These are phyloP conservation scores for Atractosteus spatula DNA, from an alignment of 2,113 vertebrate genomes.

Conservation along the genomic window DNA sequence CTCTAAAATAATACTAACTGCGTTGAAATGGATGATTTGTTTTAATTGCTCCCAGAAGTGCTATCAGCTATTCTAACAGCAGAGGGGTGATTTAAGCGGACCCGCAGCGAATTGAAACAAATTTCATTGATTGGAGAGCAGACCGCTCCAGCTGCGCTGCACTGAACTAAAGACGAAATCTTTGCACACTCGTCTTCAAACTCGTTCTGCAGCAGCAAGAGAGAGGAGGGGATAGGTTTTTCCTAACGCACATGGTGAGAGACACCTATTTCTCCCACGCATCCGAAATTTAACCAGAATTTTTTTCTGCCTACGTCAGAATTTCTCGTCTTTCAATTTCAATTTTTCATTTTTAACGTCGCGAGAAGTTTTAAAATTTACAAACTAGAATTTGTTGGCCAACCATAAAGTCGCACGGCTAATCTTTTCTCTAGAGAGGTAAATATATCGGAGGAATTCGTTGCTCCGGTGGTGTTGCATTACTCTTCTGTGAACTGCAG, in stretches of 20 bases:
- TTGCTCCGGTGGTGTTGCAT: not conserved
- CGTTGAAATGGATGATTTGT: too few species aligned
- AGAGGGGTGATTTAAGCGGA: too few species aligned
- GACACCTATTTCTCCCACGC: too few species aligned
- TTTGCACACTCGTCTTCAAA: not conserved
- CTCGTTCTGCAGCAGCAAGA: not conserved
- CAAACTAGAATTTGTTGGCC: slow-evolving; percentile 22
- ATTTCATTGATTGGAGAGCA: not conserved
- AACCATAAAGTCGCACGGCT: slow-evolving; percentile 13
- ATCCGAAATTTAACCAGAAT: too few species aligned
- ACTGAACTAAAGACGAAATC: not conserved
- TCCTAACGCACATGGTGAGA: too few species aligned
- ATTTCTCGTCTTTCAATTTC: slow-evolving; percentile 3
- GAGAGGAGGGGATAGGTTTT: not conserved
- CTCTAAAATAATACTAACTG: too few species aligned
- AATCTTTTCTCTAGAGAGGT: not conserved
- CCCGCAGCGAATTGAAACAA: not conserved
- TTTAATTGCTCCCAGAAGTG: too few species aligned
- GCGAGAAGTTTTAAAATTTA: slow-evolving; percentile 17
- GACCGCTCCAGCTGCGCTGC: not conserved
- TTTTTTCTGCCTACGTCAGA: not conserved
- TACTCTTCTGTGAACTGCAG: too few species aligned
- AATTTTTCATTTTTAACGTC: slow-evolving; percentile 23
- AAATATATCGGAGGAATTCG: not conserved
- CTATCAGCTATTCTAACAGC: too few species aligned